Evolutionary conservation across 2,888 invertebrate species (phyloP), one percentile per base, ranked within the genome.

Genomic region (Sarcophaga caerulescens): DNA sequence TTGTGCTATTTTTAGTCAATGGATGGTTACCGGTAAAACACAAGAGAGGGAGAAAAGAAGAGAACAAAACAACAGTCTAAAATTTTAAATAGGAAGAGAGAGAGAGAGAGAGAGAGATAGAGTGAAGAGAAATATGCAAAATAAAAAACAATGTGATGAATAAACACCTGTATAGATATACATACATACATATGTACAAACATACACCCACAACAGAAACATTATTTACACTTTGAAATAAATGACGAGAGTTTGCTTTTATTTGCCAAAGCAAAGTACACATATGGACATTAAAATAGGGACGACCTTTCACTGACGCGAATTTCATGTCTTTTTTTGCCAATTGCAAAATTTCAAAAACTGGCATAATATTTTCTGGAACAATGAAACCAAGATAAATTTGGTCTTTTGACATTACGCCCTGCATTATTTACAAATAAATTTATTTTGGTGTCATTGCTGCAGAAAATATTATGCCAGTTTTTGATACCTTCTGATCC

Each of bases 1-100:
- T 70, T 80, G 80, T 80, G 62, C 76, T 83, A 85, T 77, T 77
- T 83, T 75, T 65, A 65, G 73, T 80, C 77, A 74, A 85, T 79
- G 79, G 79, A 85, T 79, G 79, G 84, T 63, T 75, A 79, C 79
- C 84, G 84, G 79, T 75, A 75, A 70, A 79, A 65, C 62, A 44
- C 70, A 75, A 75, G 75, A 52, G 35, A 52, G 52, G 52, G 4
- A 52, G 5, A 52, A 35, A 35, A 35, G 35, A 35, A 35, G 35
- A 35, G 10, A 35, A 35, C 35, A 35, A 35, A 35, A 35, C 35
- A 10, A 35, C 8, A 52, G 52, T 52, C 17, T 52, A 52, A 12
- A 8, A 52, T 52, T 52, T 52, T 52, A 14, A 52, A 52, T 52
- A 52, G 1, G 14, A 0, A 3, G 4, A 47, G 14, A 47, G 47